These are phyloP conservation scores for Cyclura pinguis DNA, from an alignment of 2,797 vertebrate genomes.

Conservation along the genomic window DNA sequence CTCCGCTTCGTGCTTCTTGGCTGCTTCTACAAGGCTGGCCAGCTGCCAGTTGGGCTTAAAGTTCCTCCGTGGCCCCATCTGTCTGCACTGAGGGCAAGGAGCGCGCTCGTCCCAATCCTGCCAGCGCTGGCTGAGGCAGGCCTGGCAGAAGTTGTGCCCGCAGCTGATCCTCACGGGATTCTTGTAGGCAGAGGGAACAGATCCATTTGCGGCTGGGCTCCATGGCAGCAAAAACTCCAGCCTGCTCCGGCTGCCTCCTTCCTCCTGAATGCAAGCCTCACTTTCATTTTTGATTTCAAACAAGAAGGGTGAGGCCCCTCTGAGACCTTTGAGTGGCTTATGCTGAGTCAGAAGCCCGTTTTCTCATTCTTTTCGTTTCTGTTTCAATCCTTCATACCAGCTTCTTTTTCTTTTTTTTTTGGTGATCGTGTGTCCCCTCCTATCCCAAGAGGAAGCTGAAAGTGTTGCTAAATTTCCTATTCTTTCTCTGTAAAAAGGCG, in stretches of 20 bases:
- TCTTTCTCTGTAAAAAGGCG: no score
- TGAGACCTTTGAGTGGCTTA: no score
- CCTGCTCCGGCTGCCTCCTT: not conserved
- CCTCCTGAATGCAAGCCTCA: no score
- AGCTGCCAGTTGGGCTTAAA: conserved; percentile 73
- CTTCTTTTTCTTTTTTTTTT: no score
- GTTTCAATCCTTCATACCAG: no score
- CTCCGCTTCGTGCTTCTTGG: not conserved
- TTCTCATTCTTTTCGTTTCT: no score
- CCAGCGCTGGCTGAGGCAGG: conserved; percentile 73
- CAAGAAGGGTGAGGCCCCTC: no score
- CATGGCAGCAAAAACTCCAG: not conserved
- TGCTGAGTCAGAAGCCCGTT: no score
- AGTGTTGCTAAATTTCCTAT: no score
- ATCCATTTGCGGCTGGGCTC: conserved; percentile 52
- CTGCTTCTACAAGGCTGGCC: conserved; percentile 66
- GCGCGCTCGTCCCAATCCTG: conserved; percentile 48
- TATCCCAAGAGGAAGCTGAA: no score
- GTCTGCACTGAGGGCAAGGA: conserved; percentile 72
- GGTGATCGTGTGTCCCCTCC: no score
- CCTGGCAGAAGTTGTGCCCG: conserved; percentile 75
- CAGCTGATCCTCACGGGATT: conserved; percentile 72
- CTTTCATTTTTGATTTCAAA: no score
- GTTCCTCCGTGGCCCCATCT: conserved; percentile 59
- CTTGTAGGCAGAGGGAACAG: conserved; percentile 71